Evolutionary conservation across 2,797 vertebrate species (phyloP), one percentile per base, ranked within the genome.

Genomic region (Halcyon chelicuti): DNA sequence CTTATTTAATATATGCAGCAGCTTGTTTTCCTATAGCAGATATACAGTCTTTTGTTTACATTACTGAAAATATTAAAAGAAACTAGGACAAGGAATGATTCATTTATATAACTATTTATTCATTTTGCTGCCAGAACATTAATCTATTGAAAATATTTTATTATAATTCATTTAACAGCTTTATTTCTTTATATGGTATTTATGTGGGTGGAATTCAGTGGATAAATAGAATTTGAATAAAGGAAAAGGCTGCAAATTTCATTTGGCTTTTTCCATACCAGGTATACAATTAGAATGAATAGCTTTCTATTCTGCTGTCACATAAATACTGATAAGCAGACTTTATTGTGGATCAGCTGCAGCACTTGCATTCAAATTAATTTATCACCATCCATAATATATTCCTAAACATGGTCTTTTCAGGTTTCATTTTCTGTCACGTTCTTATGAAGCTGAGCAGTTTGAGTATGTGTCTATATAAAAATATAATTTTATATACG

Each of bases 131-230:
- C 82, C 90, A 90, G 52, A 93, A 63, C 63, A 83, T 89, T 54
- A 90, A 78, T 94, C 66, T 86, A 76, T 70, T 92, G 66, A 81
- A 78, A 87, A 61, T 51, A 66, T 74, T 90, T 91, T 79, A 88
- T 92, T 86, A 78, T 78, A 85, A 90, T 86, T 87, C 54, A 91
- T 92, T 88, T 91, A 95, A 80, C 31, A 57, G 63, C 44, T 90
- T 94, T 90, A 88, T 95, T 94, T 85, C 75, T 95, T 94, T 90
- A 55, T 86, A 85, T 72, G 68, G 71, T 68, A 94, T 91, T 91
- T 88, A 72, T 57, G 79, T 66, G 89, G 85, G 85, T 87, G 93
- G 42, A 88, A 96, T 87, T 95, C 40, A 71, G 39, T 39, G 37
- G 28, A 74, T 80, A 93, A 73, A 90, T 66, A 94, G 77, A 58